A percentile compares a stretch with the other conserved stretches of the same genome.
Evolutionary conservation across 2,797 vertebrate genomes (phyloP).

Genomic region (Gymnodraco acuticeps): DNA sequence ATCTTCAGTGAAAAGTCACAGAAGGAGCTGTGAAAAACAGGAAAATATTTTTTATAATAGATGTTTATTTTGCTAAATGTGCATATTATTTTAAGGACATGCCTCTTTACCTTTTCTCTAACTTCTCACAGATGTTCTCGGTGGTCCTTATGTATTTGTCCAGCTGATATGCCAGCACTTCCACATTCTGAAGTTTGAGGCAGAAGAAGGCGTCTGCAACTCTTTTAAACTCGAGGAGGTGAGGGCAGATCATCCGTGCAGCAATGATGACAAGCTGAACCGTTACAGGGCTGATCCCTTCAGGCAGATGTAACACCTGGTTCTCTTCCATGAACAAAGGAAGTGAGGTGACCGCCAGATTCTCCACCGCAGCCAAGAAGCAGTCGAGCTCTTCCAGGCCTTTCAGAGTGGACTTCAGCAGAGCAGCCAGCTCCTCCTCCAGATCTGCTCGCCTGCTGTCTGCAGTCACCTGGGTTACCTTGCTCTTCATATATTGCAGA

Average conservation of each 20-base stretch:
- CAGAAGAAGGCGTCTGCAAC: slow-evolving; percentile 72
- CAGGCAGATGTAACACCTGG: slow-evolving; percentile 46
- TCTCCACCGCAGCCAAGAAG: slow-evolving; percentile 81
- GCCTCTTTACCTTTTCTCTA: slow-evolving; percentile 79
- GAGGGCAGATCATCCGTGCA: slow-evolving; percentile 57
- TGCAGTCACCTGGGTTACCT: slow-evolving; percentile 30
- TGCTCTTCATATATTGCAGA: slow-evolving; percentile 58
- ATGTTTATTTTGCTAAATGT: not conserved
- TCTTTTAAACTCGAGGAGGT: slow-evolving; percentile 76
- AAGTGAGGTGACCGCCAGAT: slow-evolving; percentile 77
- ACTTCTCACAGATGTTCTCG: slow-evolving; percentile 62
- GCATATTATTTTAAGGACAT: not conserved
- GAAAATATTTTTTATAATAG: rapidly evolving
- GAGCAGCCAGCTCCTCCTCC: slow-evolving; percentile 67
- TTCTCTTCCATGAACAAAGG: slow-evolving; percentile 70
- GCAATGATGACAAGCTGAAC: slow-evolving; percentile 55
- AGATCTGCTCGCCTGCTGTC: slow-evolving; percentile 53
- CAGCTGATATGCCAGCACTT: slow-evolving; percentile 73
- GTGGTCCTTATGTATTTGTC: slow-evolving; percentile 71
- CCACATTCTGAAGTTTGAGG: slow-evolving; percentile 73
- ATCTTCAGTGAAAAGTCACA: slow-evolving; percentile 36
- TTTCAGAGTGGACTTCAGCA: slow-evolving; percentile 63
- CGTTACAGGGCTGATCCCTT: slow-evolving; percentile 3
- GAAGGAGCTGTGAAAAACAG: slow-evolving; percentile 28
- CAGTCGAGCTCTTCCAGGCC: slow-evolving; percentile 71